Conservation (phyloP, 2,113 vertebrate species). For the Oncorhynchus gorbuscha region DNA sequence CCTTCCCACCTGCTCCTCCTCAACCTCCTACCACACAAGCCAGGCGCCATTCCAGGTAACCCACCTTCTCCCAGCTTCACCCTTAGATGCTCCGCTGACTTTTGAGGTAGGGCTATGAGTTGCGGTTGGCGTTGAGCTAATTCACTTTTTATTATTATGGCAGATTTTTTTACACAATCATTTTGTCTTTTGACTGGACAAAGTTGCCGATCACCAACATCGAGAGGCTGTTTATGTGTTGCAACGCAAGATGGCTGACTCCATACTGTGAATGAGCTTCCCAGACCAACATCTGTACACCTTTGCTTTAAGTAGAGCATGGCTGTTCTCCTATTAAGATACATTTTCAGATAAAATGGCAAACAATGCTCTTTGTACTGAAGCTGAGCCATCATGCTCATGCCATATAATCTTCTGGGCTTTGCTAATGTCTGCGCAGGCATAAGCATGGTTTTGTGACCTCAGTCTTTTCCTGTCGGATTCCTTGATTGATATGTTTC, state of each 20-base stretch:
- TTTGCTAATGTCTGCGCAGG: neutral
- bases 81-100: neutral
- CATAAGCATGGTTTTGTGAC: neutral
- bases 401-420: neutral
- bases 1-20: slow-evolving; percentile 64
- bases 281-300: neutral
- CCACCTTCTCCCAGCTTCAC: neutral
- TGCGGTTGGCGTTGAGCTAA: neutral
- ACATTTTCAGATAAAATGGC: neutral
- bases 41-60: slow-evolving; percentile 59
- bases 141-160: neutral
- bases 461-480: too few relatives aligned
- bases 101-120: neutral
- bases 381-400: neutral
- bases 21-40: slow-evolving; percentile 42
- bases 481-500: too few relatives aligned
- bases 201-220: too few relatives aligned
- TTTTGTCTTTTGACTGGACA: neutral
- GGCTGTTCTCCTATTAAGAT: neutral
- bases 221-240: neutral
- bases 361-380: neutral
- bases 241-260: neutral
- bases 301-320: neutral
- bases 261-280: neutral
- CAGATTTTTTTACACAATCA: neutral